Evolutionary conservation across 2,797 vertebrate species (phyloP).

Genomic region (Anguilla anguilla): DNA sequence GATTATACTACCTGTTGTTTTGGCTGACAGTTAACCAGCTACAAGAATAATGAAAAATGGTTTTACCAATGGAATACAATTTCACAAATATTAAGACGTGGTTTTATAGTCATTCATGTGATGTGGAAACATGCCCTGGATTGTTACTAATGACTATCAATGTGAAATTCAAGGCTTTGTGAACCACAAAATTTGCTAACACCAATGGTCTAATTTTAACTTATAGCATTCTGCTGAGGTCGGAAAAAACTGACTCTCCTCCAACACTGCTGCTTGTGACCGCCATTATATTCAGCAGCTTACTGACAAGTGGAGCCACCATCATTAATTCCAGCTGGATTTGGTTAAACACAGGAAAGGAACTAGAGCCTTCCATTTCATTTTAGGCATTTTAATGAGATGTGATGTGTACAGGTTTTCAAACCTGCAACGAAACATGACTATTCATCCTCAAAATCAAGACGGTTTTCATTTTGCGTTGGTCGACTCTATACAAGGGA

Average conservation of each 20-base stretch:
- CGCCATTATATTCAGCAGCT: not conserved
- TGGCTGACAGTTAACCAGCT: not conserved
- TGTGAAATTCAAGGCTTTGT: not conserved
- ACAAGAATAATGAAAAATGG: not conserved
- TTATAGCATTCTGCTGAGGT: not conserved
- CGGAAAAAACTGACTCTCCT: not conserved
- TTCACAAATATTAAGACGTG: not conserved
- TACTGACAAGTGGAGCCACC: not conserved
- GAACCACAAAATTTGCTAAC: not conserved
- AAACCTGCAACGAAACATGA: not conserved
- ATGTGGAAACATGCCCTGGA: not conserved
- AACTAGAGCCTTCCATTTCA: not conserved
- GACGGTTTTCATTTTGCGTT: not conserved
- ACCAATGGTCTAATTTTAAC: not conserved
- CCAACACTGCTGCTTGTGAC: not conserved
- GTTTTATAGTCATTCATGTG: not conserved
- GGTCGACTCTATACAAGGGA: not conserved
- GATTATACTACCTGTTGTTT: not conserved
- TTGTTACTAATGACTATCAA: not conserved
- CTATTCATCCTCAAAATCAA: not conserved
- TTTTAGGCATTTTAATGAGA: not conserved
- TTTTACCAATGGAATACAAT: not conserved
- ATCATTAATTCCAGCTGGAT: not conserved
- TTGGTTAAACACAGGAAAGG: not conserved
- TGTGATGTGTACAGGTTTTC: constrained; percentile 13